Evolutionary conservation across 2,797 vertebrate species (phyloP).

Genomic region (Betta splendens): DNA sequence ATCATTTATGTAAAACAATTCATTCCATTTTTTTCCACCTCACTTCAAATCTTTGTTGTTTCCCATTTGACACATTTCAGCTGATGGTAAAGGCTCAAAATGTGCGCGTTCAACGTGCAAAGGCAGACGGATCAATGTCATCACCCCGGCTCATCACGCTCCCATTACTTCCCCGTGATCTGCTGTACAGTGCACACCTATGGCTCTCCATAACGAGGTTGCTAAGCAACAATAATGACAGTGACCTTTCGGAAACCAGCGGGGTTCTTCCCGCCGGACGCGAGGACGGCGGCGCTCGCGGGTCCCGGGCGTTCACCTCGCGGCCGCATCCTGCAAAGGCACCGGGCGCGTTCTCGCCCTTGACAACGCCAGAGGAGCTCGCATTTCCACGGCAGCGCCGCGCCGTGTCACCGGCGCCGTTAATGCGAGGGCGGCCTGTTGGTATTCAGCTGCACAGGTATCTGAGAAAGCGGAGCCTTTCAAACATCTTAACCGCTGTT

Average conservation of each 20-base stretch:
- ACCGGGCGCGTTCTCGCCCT: slow-evolving; percentile 72
- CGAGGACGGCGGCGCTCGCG: no score
- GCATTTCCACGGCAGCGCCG: slow-evolving; percentile 62
- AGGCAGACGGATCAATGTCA: slow-evolving; percentile 12
- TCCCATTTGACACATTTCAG: slow-evolving; percentile 8
- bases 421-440: slow-evolving; percentile 76
- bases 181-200: slow-evolving; percentile 65
- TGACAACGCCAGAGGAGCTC: slow-evolving; percentile 74
- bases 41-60: background rate
- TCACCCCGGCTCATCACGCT: background rate
- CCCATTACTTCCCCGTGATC: slow-evolving; percentile 27
- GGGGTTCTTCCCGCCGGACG: no score
- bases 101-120: slow-evolving; percentile 5
- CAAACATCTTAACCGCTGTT: slow-evolving; percentile 84
- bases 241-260: slow-evolving; percentile 85
- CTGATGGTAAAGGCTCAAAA: no score
- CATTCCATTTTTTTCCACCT: slow-evolving; percentile 3
- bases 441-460: slow-evolving; percentile 83
- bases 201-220: slow-evolving; percentile 76
- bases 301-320: slow-evolving; percentile 54
- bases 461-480: slow-evolving; percentile 79
- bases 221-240: slow-evolving; percentile 87
- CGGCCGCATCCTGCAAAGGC: slow-evolving; percentile 53
- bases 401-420: slow-evolving; percentile 61
- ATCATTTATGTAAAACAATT: slow-evolving; percentile 17